Conservation (phyloP, 2,888 invertebrate species). For the Drosophila lutescens region DNA sequence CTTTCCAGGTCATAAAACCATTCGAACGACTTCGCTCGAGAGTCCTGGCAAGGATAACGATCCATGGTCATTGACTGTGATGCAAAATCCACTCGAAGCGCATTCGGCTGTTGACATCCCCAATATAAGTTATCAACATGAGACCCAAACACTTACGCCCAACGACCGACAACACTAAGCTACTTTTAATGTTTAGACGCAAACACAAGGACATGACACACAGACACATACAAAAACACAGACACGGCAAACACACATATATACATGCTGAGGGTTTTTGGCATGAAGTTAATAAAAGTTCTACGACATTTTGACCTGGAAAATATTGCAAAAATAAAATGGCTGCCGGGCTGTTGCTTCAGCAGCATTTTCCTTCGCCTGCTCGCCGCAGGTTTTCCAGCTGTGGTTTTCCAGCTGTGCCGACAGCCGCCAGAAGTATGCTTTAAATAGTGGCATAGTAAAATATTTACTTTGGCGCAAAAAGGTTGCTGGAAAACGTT, state of each 20-base stretch:
- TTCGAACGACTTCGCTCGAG: slow-evolving; percentile 7
- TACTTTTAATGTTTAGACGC: slow-evolving; percentile 61
- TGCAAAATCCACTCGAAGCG: slow-evolving; percentile 42
- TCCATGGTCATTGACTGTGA: slow-evolving; percentile 31
- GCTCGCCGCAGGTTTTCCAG: slow-evolving; percentile 33
- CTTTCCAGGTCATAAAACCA: slow-evolving; percentile 40
- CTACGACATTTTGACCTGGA: slow-evolving; percentile 80
- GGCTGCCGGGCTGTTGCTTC: slow-evolving; percentile 70
- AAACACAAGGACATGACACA: slow-evolving; percentile 26
- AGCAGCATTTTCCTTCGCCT: slow-evolving; percentile 19
- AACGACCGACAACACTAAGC: slow-evolving; percentile 58
- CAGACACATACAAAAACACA: slow-evolving; percentile 24
- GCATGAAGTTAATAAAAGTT: slow-evolving; percentile 74
- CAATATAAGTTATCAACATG: slow-evolving; percentile 52
- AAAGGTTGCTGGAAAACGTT: slow-evolving; percentile 35
- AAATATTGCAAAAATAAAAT: slow-evolving; percentile 78
- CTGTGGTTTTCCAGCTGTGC: slow-evolving; percentile 64
- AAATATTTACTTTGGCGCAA: slow-evolving; percentile 76
- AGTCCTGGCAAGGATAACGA: slow-evolving; percentile 25
- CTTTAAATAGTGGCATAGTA: slow-evolving; percentile 77
- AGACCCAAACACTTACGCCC: slow-evolving; percentile 48
- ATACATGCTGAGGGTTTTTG: background rate
- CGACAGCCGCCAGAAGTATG: slow-evolving; percentile 70
- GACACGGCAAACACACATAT: background rate
- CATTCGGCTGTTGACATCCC: slow-evolving; percentile 46